Evolutionary conservation across 2,113 vertebrate species (phyloP), one percentile per base, ranked within the genome.

Genomic region (Anguilla rostrata): DNA sequence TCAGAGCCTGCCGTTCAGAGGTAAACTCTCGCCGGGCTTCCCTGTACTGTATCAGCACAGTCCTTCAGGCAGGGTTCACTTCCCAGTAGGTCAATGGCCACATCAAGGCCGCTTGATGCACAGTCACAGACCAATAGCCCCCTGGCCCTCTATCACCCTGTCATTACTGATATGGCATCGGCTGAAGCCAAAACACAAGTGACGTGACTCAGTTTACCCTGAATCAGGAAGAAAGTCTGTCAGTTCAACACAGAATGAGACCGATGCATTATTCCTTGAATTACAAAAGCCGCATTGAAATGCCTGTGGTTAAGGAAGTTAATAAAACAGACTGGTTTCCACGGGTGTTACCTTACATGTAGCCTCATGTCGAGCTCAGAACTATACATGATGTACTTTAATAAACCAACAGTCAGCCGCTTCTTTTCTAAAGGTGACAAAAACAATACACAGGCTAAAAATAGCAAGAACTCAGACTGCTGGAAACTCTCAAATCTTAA

Each of bases 261-360:
- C 8, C 3, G 2, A 66, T 66, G 20, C 18, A 26, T 66, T 66
- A 66, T 26, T 26, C 60, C 60, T 66, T 26, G 18, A 66, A 66
- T 66, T 66, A 3, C 60, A 26, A 20, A 66, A 92, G 93, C 94
- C 94, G 91, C 92, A 94, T 93, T 86, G 90, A 91, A 92, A 91
- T 94, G 91, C 94, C 94, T 95, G 89, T 85, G 22, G 85, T 66
- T 20, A 66, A 66, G 8, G 60, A 66, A 20, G 15, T 60, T 60
- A 14, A 60, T 60, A 20, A 60, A 60, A 60, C 15, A 60, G 22
- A 22, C 60, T 26, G 22, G 20, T 66, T 66, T 66, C 60, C 18
- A 66, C 22, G 60, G 5, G 60, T 66, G 18, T 87, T 83, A 88
- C 86, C 39, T 56, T 9, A 53, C 49, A 53, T 14, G 49, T 53